Evolutionary conservation across 2,797 vertebrate species (phyloP).

Genomic region (Microhierax caerulescens): DNA sequence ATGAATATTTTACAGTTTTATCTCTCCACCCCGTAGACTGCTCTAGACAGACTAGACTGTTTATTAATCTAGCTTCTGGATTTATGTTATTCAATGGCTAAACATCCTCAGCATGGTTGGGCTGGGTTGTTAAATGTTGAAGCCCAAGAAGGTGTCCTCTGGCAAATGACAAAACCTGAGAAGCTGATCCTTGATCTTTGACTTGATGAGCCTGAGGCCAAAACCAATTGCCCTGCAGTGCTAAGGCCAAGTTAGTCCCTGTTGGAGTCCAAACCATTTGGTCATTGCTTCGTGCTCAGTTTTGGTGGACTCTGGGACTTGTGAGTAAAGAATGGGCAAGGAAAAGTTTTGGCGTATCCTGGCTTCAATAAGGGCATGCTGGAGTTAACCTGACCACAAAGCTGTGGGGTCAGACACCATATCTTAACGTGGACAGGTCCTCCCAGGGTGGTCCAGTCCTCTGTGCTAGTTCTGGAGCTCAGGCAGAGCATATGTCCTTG

Average conservation of each 20-base stretch:
- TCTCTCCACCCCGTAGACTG: slow-evolving; percentile 22
- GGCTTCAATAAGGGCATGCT: background rate
- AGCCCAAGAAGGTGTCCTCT: background rate
- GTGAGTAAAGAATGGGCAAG: background rate
- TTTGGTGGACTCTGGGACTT: background rate
- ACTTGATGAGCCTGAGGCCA: background rate
- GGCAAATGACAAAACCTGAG: background rate
- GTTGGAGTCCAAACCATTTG: background rate
- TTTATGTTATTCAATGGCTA: slow-evolving; percentile 52
- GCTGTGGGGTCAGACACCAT: fast-evolving
- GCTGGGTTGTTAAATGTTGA: background rate
- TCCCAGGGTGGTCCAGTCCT: background rate
- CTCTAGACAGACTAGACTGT: slow-evolving; percentile 23
- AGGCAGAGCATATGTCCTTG: background rate
- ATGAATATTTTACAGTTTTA: slow-evolving; percentile 61
- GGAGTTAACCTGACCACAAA: background rate
- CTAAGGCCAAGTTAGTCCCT: background rate
- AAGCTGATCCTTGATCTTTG: background rate
- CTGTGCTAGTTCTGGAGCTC: background rate
- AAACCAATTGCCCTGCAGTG: background rate
- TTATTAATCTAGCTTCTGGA: slow-evolving; percentile 59
- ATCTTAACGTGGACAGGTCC: background rate
- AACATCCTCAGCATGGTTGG: background rate
- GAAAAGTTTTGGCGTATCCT: background rate
- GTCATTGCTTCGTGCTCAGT: background rate